These are phyloP conservation scores for Lophura swinhoii DNA, from an alignment of 2,797 vertebrate species.

Conservation along the genomic window DNA sequence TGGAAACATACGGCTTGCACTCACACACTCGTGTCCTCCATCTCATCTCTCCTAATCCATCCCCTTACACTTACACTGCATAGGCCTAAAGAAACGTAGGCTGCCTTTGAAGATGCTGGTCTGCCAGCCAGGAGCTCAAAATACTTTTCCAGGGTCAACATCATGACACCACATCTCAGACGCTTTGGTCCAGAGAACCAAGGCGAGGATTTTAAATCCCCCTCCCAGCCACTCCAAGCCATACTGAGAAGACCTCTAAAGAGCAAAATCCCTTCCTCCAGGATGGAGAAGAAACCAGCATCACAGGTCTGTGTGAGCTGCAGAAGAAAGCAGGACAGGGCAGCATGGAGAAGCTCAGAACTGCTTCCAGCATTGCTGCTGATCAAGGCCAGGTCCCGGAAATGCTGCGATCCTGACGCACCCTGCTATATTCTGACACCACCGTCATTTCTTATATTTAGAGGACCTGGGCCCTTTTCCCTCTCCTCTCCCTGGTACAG, in stretches of 20 bases:
- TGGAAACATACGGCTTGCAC: accelerated
- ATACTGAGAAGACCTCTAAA: neutral
- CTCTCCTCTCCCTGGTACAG: neutral
- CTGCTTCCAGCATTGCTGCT: neutral
- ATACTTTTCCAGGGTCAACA: neutral
- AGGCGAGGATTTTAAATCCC: neutral
- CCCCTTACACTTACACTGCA: neutral
- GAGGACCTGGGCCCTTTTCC: neutral
- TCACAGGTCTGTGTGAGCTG: accelerated
- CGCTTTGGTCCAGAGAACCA: neutral
- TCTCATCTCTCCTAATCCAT: neutral
- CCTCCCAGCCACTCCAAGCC: too few relatives aligned
- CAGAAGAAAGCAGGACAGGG: neutral
- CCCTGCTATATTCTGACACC: neutral
- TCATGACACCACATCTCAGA: neutral
- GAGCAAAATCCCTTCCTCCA: neutral
- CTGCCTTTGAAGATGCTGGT: neutral
- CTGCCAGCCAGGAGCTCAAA: neutral
- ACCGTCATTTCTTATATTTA: accelerated
- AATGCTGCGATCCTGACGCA: neutral
- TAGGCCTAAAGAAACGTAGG: accelerated
- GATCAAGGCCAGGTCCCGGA: neutral
- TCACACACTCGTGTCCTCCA: neutral
- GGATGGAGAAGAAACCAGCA: neutral
- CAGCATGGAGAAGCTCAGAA: neutral